Conservation (phyloP, 2,888 invertebrate genomes). For the Rotaria sp. region DNA sequence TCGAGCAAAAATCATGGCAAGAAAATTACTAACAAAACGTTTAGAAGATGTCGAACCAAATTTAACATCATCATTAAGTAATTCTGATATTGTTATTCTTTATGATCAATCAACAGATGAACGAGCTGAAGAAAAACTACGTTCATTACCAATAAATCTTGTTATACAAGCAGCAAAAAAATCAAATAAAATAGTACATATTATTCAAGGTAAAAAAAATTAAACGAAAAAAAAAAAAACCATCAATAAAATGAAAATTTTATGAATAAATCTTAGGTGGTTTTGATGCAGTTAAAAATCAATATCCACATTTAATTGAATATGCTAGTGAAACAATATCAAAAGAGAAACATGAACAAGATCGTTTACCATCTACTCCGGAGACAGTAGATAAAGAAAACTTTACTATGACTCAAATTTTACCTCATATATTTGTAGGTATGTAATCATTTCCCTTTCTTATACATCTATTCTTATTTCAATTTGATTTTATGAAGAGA, state of each 20-base stretch:
- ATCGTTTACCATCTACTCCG: neutral
- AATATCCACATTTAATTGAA: slow-evolving; percentile 21
- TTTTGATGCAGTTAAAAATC: neutral
- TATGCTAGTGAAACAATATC: neutral
- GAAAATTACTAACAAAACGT: neutral
- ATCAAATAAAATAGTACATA: neutral
- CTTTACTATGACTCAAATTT: neutral
- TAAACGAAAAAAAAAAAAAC: neutral
- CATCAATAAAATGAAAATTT: neutral
- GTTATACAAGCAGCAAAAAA: neutral
- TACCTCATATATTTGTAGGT: neutral
- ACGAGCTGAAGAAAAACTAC: neutral
- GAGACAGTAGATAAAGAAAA: neutral
- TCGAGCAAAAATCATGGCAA: neutral
- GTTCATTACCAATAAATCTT: neutral
- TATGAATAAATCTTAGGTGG: neutral
- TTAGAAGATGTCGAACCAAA: neutral
- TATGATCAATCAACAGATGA: slow-evolving; percentile 20
- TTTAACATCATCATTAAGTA: neutral
- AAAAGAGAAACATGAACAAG: neutral
- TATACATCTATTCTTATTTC: neutral
- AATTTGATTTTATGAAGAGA: neutral
- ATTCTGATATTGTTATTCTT: neutral
- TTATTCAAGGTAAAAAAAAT: neutral
- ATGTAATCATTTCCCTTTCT: neutral